Conservation (phyloP, 2,888 invertebrate species). For the Epistrophe grossulariae region DNA sequence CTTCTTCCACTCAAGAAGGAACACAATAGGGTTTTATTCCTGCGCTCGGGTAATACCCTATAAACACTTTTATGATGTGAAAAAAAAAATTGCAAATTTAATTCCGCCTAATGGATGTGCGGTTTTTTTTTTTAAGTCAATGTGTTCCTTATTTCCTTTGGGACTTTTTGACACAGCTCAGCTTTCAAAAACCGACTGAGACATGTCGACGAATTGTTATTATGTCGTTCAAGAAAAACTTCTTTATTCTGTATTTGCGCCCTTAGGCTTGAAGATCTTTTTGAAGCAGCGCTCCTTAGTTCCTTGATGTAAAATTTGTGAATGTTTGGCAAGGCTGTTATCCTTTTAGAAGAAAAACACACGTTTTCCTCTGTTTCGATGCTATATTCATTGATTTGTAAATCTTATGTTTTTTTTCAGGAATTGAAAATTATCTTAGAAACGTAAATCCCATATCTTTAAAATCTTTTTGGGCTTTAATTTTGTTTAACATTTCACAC, state of each 20-base stretch:
- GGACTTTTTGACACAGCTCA: constrained; percentile 17
- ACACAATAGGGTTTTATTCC: constrained; percentile 36
- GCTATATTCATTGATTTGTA: constrained; percentile 19
- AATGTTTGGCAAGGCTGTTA: constrained; percentile 37
- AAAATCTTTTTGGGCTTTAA: constrained; percentile 42
- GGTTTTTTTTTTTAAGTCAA: constrained; percentile 25
- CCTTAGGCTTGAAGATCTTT: neutral
- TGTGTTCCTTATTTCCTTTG: constrained; percentile 18
- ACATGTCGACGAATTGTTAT: constrained; percentile 32
- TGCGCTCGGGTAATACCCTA: constrained; percentile 34
- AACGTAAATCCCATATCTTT: constrained; percentile 5
- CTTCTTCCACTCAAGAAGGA: constrained; percentile 29
- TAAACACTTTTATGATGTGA: constrained; percentile 37
- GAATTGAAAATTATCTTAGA: constrained; percentile 21
- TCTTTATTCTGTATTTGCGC: neutral
- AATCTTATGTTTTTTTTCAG: neutral
- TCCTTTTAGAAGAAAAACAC: constrained; percentile 9
- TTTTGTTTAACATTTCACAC: constrained; percentile 48
- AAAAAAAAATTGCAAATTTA: constrained; percentile 62
- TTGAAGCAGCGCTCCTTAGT: constrained; percentile 9
- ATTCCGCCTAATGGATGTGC: constrained; percentile 70
- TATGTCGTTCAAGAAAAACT: constrained; percentile 36
- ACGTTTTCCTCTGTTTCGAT: constrained; percentile 16
- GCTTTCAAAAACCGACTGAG: constrained; percentile 34
- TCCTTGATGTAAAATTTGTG: constrained; percentile 15